A percentile compares a stretch with the other conserved stretches of the same genome.
phyloP scores from a whole-genome alignment of 92 coral and sea anemone species.

The Parazoanthus atlanticus region DNA sequence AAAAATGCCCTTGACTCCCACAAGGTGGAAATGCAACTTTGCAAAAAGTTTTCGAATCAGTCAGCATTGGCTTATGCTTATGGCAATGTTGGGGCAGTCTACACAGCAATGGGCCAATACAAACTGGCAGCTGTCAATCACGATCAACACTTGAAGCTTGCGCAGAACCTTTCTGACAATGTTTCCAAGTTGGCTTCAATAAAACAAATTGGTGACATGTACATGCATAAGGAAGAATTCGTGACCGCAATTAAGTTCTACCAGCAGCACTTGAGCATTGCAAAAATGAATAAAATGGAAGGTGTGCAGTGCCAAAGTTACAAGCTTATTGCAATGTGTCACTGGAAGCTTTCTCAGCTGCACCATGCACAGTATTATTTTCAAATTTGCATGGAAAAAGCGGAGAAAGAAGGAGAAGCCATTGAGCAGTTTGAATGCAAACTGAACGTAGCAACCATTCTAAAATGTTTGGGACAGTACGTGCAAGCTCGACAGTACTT shows the following conservation, averaged over 20 bases:
- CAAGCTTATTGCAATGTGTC: constrained; percentile 65
- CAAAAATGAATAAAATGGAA: constrained; percentile 68
- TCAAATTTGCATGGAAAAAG: constrained; percentile 63
- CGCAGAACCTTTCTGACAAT: constrained; percentile 71
- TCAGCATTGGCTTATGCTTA: constrained; percentile 72
- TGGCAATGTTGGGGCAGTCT: constrained; percentile 78
- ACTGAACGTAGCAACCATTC: constrained; percentile 66
- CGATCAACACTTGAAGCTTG: constrained; percentile 73
- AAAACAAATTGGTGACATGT: constrained; percentile 76
- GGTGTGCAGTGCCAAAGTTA: constrained; percentile 66
- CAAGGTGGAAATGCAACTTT: constrained; percentile 67
- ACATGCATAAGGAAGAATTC: constrained; percentile 67
- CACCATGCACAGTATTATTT: constrained; percentile 82
- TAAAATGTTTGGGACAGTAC: constrained; percentile 67
- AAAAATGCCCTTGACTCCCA: constrained; percentile 73
- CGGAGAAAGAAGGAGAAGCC: constrained; percentile 55
- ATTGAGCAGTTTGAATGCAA: constrained; percentile 68
- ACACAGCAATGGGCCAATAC: constrained; percentile 74
- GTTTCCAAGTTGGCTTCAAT: constrained; percentile 68
- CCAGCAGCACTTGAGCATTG: constrained; percentile 67
- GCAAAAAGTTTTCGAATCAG: constrained; percentile 68
- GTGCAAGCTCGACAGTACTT: constrained; percentile 69
- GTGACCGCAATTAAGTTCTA: constrained; percentile 71
- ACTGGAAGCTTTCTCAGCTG: constrained; percentile 67
- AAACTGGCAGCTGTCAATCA: constrained; percentile 73